Evolutionary conservation across 2,113 vertebrate genomes (phyloP).

Genomic region (Delphinus delphis): DNA sequence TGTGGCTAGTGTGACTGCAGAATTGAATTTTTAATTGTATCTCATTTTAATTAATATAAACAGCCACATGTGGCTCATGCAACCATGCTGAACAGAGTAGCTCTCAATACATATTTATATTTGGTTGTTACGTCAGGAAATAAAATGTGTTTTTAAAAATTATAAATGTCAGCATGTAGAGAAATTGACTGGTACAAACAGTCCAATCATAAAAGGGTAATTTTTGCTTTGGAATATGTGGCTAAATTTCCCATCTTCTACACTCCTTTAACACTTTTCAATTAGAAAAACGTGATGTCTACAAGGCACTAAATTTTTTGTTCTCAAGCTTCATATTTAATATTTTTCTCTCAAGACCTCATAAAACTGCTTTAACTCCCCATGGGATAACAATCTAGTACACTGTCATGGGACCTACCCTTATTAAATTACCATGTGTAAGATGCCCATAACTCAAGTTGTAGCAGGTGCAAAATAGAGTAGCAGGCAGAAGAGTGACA

Average conservation of each 20-base stretch:
- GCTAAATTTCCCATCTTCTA: not conserved
- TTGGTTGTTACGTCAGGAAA: not conserved
- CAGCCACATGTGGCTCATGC: not conserved
- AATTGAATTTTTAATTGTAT: not conserved
- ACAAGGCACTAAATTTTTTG: not conserved
- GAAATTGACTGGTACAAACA: not conserved
- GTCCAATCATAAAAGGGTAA: not conserved
- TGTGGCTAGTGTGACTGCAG: not conserved
- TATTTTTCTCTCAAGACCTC: conserved; percentile 43
- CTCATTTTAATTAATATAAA: conserved; percentile 33
- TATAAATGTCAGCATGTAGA: not conserved
- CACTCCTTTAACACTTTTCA: not conserved
- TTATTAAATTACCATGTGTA: conserved; percentile 72
- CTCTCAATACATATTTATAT: not conserved
- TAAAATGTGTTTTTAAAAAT: not conserved
- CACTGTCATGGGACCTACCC: conserved; percentile 49
- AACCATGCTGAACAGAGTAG: not conserved
- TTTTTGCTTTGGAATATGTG: not conserved
- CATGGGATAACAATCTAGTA: not conserved
- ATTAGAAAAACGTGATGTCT: conserved; percentile 20
- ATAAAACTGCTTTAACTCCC: conserved; percentile 37
- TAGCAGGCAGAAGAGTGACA: not conserved
- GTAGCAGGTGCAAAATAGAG: conserved; percentile 72
- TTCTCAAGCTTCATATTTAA: conserved; percentile 30
- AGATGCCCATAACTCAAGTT: conserved; percentile 57